Percentiles rank a stretch among this genome's conserved stretches.
Evolutionary conservation across 2,888 invertebrate species (phyloP).

Genomic region (Ellobium chinense): DNA sequence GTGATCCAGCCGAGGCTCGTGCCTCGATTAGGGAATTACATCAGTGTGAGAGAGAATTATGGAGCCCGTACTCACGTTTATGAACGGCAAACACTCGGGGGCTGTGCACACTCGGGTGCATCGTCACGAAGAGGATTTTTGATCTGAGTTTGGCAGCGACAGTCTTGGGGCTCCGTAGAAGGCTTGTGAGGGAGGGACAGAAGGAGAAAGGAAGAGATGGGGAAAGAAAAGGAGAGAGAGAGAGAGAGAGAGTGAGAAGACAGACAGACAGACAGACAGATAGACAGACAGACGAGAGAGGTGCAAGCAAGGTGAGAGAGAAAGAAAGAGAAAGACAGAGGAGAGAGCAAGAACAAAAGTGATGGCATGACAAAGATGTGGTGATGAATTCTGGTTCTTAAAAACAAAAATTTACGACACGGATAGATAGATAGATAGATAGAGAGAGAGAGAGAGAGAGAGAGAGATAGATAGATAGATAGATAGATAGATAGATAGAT

Average conservation of each 20-base stretch:
- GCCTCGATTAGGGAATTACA: conserved; percentile 44
- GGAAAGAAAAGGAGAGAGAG: neutral
- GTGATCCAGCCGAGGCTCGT: conserved; percentile 23
- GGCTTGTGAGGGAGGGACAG: too few relatives aligned
- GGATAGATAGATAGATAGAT: neutral
- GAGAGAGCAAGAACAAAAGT: neutral
- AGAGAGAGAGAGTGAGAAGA: neutral
- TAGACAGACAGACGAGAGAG: too few relatives aligned
- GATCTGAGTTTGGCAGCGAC: too few relatives aligned
- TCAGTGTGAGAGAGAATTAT: conserved; percentile 34
- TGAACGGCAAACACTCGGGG: conserved; percentile 33
- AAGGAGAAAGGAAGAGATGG: neutral
- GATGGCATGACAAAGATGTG: too few relatives aligned
- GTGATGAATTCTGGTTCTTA: too few relatives aligned
- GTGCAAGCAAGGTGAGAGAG: neutral
- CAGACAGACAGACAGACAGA: neutral
- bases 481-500: neutral
- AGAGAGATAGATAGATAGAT: neutral
- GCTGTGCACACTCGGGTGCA: neutral
- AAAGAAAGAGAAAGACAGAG: neutral
- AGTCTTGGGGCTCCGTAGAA: too few relatives aligned
- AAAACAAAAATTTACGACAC: too few relatives aligned
- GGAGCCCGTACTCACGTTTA: conserved; percentile 28
- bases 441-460: neutral
- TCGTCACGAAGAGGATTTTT: too few relatives aligned